Evolutionary conservation across 2,797 vertebrate genomes (phyloP).

Genomic region (Eospalax fontanierii): DNA sequence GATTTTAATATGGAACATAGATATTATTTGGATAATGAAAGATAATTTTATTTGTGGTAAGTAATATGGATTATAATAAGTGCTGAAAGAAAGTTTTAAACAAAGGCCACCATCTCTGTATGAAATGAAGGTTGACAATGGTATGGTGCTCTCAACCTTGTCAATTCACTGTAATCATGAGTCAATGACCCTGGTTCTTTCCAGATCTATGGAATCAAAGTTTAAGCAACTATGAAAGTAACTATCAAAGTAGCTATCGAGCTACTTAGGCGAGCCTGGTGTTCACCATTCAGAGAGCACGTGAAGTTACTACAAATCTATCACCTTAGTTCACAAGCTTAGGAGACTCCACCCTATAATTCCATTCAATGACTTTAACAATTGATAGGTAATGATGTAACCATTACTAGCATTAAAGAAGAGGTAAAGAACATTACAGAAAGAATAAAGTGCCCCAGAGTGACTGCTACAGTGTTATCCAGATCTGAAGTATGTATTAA

Average conservation of each 20-base stretch:
- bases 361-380: slow-evolving; percentile 11
- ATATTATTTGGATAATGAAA: slow-evolving; percentile 34
- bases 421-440: not conserved
- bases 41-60: not conserved
- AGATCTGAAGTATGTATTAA: slow-evolving; percentile 60
- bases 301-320: not conserved
- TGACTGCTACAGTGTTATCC: slow-evolving; percentile 43
- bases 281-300: not conserved
- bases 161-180: not conserved
- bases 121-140: not conserved
- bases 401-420: not conserved
- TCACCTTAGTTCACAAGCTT: not conserved
- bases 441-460: slow-evolving; percentile 35
- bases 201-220: not conserved
- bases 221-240: too few relatives aligned
- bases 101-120: not conserved
- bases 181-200: not conserved
- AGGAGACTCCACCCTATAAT: not conserved
- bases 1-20: not conserved
- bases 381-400: not conserved
- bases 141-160: not conserved
- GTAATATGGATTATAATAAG: slow-evolving; percentile 11
- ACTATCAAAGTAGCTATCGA: too few relatives aligned
- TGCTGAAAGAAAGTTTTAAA: not conserved
- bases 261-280: not conserved